These are phyloP conservation scores for Micoletzkya japonica DNA, from an alignment of 2,888 invertebrate species.

Conservation along the genomic window DNA sequence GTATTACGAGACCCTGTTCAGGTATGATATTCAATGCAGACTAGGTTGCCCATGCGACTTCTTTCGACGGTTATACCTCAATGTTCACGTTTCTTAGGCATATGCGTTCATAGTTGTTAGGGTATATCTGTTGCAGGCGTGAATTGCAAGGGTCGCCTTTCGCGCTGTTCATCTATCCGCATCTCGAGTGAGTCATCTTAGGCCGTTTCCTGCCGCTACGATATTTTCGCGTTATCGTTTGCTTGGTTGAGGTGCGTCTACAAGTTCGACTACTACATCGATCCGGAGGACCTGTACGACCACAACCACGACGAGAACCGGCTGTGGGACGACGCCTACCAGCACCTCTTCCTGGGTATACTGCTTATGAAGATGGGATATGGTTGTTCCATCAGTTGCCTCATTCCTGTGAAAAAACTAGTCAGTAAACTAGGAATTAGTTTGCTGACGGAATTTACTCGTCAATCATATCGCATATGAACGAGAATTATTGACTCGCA, in stretches of 20 bases:
- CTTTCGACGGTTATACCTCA: too few relatives aligned
- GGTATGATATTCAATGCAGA: slow-evolving; percentile 32
- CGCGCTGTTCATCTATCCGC: slow-evolving; percentile 57
- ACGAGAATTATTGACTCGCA: too few relatives aligned
- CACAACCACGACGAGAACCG: slow-evolving; percentile 63
- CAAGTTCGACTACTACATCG: slow-evolving; percentile 63
- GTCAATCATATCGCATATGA: neutral
- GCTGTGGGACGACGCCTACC: slow-evolving; percentile 61
- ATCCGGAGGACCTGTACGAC: slow-evolving; percentile 62
- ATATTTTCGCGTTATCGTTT: slow-evolving; percentile 54
- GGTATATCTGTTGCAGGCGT: slow-evolving; percentile 44
- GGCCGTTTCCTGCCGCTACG: too few relatives aligned
- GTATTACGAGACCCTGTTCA: slow-evolving; percentile 59
- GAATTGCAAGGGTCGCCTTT: slow-evolving; percentile 61
- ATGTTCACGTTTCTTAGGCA: too few relatives aligned
- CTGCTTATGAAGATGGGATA: neutral
- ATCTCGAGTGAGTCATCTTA: slow-evolving; percentile 60
- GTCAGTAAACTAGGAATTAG: neutral
- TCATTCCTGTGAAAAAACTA: neutral
- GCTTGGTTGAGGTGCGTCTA: slow-evolving; percentile 59
- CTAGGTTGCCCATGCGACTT: too few relatives aligned
- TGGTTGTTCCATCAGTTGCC: too few relatives aligned
- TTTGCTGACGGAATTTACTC: neutral
- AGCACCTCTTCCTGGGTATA: slow-evolving; percentile 60
- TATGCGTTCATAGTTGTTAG: too few relatives aligned